These are phyloP conservation scores for Knipowitschia caucasica DNA, from an alignment of 2,797 vertebrate genomes.

Conservation along the genomic window DNA sequence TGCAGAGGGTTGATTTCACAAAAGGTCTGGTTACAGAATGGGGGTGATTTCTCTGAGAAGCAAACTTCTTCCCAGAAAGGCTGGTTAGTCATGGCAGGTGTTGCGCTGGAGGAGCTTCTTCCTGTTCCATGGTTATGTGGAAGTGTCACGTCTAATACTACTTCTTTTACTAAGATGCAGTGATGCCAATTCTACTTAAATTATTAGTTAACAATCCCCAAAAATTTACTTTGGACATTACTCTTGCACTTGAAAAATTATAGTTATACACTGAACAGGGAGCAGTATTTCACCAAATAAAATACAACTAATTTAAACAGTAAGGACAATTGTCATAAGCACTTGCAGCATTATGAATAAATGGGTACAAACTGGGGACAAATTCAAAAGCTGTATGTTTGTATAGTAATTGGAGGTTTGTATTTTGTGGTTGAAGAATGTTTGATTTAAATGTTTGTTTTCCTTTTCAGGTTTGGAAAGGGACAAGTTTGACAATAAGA, in stretches of 20 bases:
- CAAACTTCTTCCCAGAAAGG: conserved; percentile 74
- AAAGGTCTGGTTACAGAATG: conserved; percentile 46
- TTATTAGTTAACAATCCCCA: too few species aligned
- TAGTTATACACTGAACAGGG: too few species aligned
- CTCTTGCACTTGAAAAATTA: too few species aligned
- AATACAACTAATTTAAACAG: too few species aligned
- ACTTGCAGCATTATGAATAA: too few species aligned
- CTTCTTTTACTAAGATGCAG: conserved; percentile 5
- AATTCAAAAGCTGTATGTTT: conserved; percentile 11
- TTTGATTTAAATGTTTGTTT: too few species aligned
- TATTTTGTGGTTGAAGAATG: not conserved
- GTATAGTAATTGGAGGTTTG: conserved; percentile 1
- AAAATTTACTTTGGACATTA: too few species aligned
- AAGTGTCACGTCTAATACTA: too few species aligned
- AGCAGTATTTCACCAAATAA: too few species aligned
- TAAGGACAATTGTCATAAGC: too few species aligned
- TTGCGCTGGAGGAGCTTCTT: conserved; percentile 68
- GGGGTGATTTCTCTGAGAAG: conserved; percentile 61
- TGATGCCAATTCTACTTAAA: too few species aligned
- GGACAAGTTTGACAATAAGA: conserved; percentile 99
- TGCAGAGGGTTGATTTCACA: conserved; percentile 34
- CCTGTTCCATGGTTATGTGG: conserved; percentile 65
- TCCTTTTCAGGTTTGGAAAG: conserved; percentile 85
- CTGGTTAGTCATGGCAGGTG: conserved; percentile 71
- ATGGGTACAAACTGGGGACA: too few species aligned